Conservation (phyloP, 2,888 invertebrate species). For the Platycheirus albimanus region DNA sequence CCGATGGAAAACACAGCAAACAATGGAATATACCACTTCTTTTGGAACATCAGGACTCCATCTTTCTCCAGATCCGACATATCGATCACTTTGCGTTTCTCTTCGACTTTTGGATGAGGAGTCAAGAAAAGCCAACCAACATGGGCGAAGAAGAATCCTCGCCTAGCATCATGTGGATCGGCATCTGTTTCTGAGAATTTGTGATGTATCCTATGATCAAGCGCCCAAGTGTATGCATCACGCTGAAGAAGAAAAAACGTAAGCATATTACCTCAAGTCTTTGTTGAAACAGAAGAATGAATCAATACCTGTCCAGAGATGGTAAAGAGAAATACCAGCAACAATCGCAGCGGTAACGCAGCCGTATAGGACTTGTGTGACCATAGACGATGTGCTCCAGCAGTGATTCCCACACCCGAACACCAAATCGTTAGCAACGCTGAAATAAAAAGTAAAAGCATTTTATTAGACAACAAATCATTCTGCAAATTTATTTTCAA, state of each 20-base stretch:
- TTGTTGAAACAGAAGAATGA: neutral
- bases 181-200: slow-evolving; percentile 94
- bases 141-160: slow-evolving; percentile 96
- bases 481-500: too few relatives aligned
- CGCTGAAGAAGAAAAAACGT: slow-evolving; percentile 84
- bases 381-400: slow-evolving; percentile 92
- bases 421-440: slow-evolving; percentile 85
- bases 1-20: slow-evolving; percentile 87
- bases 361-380: slow-evolving; percentile 91
- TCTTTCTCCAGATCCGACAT: slow-evolving; percentile 89
- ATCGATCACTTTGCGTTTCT: slow-evolving; percentile 87
- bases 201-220: slow-evolving; percentile 94
- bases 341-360: slow-evolving; percentile 86
- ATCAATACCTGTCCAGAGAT: slow-evolving; percentile 89
- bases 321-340: slow-evolving; percentile 89
- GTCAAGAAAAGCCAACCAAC: slow-evolving; percentile 95
- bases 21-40: slow-evolving; percentile 88
- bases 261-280: neutral
- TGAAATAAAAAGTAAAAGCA: slow-evolving; percentile 77
- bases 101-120: slow-evolving; percentile 91
- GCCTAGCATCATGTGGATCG: slow-evolving; percentile 88
- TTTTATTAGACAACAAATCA: slow-evolving; percentile 12
- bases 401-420: slow-evolving; percentile 93
- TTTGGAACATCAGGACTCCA: slow-evolving; percentile 90
- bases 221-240: slow-evolving; percentile 92